Base-by-base conservation (phyloP, 1,140 invertebrate species). In the Oryzaephilus surinamensis region DNA sequence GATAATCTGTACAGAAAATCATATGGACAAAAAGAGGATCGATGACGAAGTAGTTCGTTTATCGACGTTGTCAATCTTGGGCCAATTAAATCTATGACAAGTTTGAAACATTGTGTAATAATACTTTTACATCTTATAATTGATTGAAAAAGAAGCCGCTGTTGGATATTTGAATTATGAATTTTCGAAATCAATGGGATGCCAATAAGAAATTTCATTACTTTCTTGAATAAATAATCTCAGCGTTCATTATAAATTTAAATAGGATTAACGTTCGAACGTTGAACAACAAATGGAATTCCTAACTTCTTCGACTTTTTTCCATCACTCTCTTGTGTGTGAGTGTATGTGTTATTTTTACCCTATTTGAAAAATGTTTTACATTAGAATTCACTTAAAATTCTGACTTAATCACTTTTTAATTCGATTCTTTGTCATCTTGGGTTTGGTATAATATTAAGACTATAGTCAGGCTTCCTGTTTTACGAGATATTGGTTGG, bases 31-130 rank as follows among this genome's bases (percentile, higher is more conserved):
- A 41, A 40, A 32, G 31, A 39, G 46, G 39, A 41, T 45, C 41
- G 45, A 49, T 45, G 45, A 43, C 37, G 48, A 39, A 40, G 38
- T 42, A 24, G 16, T 37, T 30, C 33, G 16, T 8, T 47, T 53
- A 53, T 53, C 48, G 37, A 14, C 32, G 32, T 34, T 49, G 46
- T 51, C 48, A 46, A 55, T 55, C 50, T 48, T 16, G 31, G 34
- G 34, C 50, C 52, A 55, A 55, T 55, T 52, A 55, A 52, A 48
- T 41, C 45, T 38, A 37, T 48, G 52, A 55, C 52, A 50, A 44
- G 45, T 50, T 48, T 48, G 50, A 55, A 45, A 45, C 45, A 52
- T 52, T 52, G 50, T 50, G 46, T 46, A 54, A 50, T 49, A 51
- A 52, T 50, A 50, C 42, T 48, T 55, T 47, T 45, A 52, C 43